phyloP scores from a whole-genome alignment of 2,113 vertebrate species.

The Ceyx melanurus region DNA sequence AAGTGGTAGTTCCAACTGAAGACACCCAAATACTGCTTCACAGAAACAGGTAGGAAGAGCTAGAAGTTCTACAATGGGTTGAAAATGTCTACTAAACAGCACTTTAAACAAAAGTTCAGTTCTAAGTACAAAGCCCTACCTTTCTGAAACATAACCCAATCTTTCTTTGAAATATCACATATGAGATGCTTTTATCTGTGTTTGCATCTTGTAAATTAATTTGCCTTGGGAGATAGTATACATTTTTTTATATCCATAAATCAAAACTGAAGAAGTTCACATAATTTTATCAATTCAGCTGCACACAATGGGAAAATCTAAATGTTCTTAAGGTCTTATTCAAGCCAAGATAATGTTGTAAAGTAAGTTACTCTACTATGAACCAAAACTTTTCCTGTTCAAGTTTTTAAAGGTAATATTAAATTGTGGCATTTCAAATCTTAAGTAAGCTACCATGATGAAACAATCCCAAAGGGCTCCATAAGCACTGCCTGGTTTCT shows the following conservation, averaged over 20 bases:
- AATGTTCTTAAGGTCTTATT: neutral
- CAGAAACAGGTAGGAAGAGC: neutral
- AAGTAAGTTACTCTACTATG: neutral
- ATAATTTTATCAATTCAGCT: neutral
- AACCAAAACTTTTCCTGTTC: neutral
- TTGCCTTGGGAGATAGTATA: conserved; percentile 17
- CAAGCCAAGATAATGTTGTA: neutral
- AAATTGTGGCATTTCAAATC: neutral
- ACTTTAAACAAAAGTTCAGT: neutral
- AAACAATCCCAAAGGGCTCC: neutral
- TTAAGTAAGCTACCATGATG: neutral
- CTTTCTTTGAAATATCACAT: neutral
- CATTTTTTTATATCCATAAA: neutral
- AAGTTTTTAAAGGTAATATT: neutral
- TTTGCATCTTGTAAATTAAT: neutral
- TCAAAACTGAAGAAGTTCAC: neutral
- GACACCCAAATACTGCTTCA: neutral
- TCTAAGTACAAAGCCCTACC: neutral
- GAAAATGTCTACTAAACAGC: neutral
- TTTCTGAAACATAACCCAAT: conserved; percentile 7
- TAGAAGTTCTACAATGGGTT: neutral
- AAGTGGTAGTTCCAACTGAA: conserved; percentile 4
- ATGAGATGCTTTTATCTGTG: neutral
- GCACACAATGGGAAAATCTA: neutral
- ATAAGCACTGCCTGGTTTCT: neutral